These are phyloP conservation scores for Scaptomyza parva DNA, from an alignment of 2,888 invertebrate genomes.

Conservation along the genomic window DNA sequence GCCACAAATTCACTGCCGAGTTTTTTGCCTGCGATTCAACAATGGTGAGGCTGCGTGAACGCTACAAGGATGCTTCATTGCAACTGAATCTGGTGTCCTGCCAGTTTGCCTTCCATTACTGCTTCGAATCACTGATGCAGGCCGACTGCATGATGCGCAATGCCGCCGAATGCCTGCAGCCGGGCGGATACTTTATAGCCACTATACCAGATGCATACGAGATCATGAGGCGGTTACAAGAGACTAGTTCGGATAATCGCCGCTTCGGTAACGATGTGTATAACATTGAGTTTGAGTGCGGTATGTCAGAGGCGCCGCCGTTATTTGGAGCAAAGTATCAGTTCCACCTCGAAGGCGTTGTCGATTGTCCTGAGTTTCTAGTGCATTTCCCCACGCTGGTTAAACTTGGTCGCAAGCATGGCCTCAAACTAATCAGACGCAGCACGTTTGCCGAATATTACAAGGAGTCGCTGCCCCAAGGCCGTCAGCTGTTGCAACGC, in stretches of 20 bases:
- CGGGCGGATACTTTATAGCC: conserved; percentile 98
- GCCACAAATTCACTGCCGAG: conserved; percentile 91
- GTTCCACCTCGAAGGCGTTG: conserved; percentile 97
- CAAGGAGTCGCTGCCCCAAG: conserved; percentile 78
- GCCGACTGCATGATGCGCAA: conserved; percentile 97
- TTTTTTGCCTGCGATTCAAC: conserved; percentile 97
- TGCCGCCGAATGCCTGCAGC: conserved; percentile 93
- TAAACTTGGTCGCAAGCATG: conserved; percentile 90
- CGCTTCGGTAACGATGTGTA: conserved; percentile 93
- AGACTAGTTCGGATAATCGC: conserved; percentile 83
- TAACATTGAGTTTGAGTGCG: conserved; percentile 89
- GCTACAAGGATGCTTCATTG: conserved; percentile 91
- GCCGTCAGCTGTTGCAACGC: conserved; percentile 87
- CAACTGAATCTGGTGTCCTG: conserved; percentile 96
- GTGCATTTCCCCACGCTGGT: conserved; percentile 95
- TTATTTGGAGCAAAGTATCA: conserved; percentile 98
- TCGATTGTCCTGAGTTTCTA: conserved; percentile 99
- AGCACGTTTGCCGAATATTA: conserved; percentile 93
- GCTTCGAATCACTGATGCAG: conserved; percentile 94
- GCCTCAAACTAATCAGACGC: conserved; percentile 88
- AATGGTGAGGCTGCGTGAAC: conserved; percentile 91
- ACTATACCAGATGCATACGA: conserved; percentile 98
- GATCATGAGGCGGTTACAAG: conserved; percentile 91
- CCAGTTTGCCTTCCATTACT: conserved; percentile 99
- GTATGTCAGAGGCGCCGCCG: conserved; percentile 88